Evolutionary conservation across 2,888 invertebrate species (phyloP), one percentile per base, ranked within the genome.

Genomic region (Aplocera efformata): DNA sequence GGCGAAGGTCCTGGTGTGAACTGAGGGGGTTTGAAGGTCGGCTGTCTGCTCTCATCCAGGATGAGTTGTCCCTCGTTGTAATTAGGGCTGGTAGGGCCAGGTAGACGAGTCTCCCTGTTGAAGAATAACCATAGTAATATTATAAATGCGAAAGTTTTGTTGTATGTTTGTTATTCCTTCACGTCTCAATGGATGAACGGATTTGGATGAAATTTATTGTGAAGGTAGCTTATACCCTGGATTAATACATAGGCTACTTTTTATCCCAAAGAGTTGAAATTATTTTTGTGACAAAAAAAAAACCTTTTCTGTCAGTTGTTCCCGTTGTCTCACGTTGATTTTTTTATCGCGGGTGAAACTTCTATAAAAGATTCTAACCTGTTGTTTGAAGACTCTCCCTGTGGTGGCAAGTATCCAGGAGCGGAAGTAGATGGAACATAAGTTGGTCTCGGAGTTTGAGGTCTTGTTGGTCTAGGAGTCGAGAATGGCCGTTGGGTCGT

Each of bases 391-490:
- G 72, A 74, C 40, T 79, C 77, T 32, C 71, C 71, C 7, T 77
- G 63, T 5, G 81, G 79, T 1, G 84, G 89, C 6, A 84, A 54
- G 41, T 85, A 86, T 13, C 80, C 84, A n/a, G 81, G 83, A 0
- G 83, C 84, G 0, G 73, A 52, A 0, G 86, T 86, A 0, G 85
- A 84, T 0, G 78, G 53, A 0, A 72, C 57, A 3, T 72, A 68
- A 7, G 23, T 6, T 4, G 45, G 45, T n/a, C 32, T 45, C 3
- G 33, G 32, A 1, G 44, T 34, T 10, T 32, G 22, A 0, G 40
- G 45, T 6, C 40, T 25, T 6, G 42, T 43, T n/a, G 86, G 84
- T 41, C 59, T 78, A 0, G 67, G 60, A 26, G 72, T 72, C 1
- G 68, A 68, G 50, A 53, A 63, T 1, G 69, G 78, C 32, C 61